Base-by-base conservation (phyloP, 2,797 vertebrate species). In the Pseudomugil tenellus region DNA sequence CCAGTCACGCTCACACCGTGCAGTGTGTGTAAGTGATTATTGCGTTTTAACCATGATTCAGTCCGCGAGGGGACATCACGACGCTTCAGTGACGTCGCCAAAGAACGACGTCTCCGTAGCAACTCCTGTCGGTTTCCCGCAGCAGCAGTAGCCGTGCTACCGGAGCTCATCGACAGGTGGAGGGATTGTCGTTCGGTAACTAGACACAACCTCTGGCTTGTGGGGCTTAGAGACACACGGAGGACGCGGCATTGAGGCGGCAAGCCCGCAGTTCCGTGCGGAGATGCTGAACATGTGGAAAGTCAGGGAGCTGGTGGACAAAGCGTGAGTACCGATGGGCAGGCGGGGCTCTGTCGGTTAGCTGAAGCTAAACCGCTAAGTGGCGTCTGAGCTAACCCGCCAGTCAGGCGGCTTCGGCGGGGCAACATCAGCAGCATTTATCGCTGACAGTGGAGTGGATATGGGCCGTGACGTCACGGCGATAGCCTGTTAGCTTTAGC, bases 201-300 rank as follows among this genome's bases (percentile, higher is more conserved):
- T 64, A 85, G 80, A 78, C 68, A 88, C 81, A 76, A 63, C 73
- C 83, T 76, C 85, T 78, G 81, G 80, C 74, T 68, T 67, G 77
- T 56, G 77, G 72, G 78, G 61, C 77, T 70, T 63, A 76, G 70
- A 81, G 84, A 86, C 74, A 76, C 79, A 68, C 85, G 87, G 87
- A 77, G 71, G 84, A 86, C 82, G 84, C 83, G 84, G 84, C 77
- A 77, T 81, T 60, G 90, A 92, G 92, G 87, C 91, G 89, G 87
- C 84, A 77, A 85, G 84, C 83, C 92, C 91, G 91, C 87, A 76
- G 85, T 72, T 73, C 69, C 70, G 67, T 61, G 69, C 72, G 85
- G 86, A 86, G 79, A 98, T 98, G 96, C 87, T 97, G 81, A 99
- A 97, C 80, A 98, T 99, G 97, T 99, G 97, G 97, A 99, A 98